Base-by-base conservation (phyloP, 92 coral and sea anemone genomes). In the Palythoa heliodiscus region DNA sequence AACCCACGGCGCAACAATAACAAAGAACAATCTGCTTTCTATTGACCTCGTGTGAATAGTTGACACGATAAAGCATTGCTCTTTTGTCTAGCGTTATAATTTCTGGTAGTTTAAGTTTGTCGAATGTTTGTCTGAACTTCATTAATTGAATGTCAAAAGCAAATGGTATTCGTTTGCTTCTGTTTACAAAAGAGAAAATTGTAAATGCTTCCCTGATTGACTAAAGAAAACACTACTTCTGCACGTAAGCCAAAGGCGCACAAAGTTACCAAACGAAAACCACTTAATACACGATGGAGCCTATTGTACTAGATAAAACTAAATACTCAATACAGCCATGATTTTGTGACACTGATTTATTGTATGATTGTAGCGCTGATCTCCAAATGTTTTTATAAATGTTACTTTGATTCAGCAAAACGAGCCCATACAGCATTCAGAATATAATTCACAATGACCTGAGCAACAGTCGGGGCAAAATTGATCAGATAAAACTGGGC, bases 391-490 rank as follows among this genome's bases (percentile, higher is more conserved):
- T 24, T 67, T 69, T 11, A 52, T 76, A 25, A 25, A 25, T 22
- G 2, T 29, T 29, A 13, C 25, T 69, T 69, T 69, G 43, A 15
- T 69, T 69, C 15, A 69, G 19, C 40, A 13, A 69, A 24, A 69
- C 16, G 25, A 29, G 4, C 6, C 24, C 11, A 69, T 13, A 16
- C 9, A 37, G 14, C 10, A 69, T 37, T 13, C 14, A 64, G 58
- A 39, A 63, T 79, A 22, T 17, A 64, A 14, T 57, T 47, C 50
- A 40, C 52, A 66, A 53, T 78, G n/a, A 78, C 83, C 83, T 3
- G 40, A 11, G 16, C 20, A 25, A 14, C 72, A 61, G 9, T 58
- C 43, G 53, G 19, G 71, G 53, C 20, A 40, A 64, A 37, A 76
- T 12, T 63, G 83, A 79, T 63, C 73, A n/a, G 61, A 13, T 64